Percentiles rank a stretch among this genome's conserved stretches.
Evolutionary conservation across 2,888 invertebrate species (phyloP).

Genomic region (Calliphora vomitoria): DNA sequence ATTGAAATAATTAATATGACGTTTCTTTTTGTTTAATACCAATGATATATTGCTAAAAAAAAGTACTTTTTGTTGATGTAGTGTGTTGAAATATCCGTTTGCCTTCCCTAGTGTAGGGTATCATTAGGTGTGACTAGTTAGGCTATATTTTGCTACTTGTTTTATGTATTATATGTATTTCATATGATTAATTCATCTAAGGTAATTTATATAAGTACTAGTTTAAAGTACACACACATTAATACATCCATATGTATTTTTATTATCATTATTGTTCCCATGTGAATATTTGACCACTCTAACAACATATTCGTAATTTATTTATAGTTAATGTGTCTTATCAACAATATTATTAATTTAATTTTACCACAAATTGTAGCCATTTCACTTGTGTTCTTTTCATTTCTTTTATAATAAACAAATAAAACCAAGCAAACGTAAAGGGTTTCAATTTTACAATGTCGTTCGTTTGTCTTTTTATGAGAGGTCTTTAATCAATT

Average conservation of each 20-base stretch:
- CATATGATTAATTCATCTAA: no score
- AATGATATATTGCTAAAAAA: no score
- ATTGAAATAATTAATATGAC: no score
- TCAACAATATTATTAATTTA: conserved; percentile 6
- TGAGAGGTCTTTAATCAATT: conserved; percentile 14
- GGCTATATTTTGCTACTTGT: no score
- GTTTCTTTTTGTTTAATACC: no score
- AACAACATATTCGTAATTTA: background rate
- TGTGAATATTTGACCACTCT: conserved; percentile 26
- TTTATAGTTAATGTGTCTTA: conserved; percentile 5
- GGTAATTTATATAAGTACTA: no score
- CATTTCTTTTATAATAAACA: background rate
- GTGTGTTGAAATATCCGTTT: no score
- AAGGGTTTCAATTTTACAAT: background rate
- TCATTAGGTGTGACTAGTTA: no score
- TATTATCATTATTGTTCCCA: background rate
- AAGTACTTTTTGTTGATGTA: no score
- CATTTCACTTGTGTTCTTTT: background rate
- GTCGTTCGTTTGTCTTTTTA: background rate
- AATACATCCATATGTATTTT: background rate
- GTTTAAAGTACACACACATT: no score
- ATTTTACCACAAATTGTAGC: background rate
- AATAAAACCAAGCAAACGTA: background rate
- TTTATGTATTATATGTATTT: no score
- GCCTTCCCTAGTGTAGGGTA: no score